Conservation (phyloP, 2,888 invertebrate species). For the Drosophila rellima region DNA sequence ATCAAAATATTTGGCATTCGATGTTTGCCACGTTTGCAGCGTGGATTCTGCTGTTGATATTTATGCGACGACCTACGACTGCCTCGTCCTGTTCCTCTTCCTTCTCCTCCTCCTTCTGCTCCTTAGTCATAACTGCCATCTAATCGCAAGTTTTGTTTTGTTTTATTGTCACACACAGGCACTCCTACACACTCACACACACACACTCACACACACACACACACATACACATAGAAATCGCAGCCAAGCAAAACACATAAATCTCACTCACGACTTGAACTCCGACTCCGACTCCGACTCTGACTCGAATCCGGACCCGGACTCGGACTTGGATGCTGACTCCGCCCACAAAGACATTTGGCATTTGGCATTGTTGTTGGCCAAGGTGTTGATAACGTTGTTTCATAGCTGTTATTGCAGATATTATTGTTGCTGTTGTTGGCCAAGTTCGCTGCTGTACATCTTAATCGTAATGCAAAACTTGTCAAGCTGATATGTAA, state of each 20-base stretch:
- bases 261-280: constrained; percentile 77
- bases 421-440: constrained; percentile 13
- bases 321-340: constrained; percentile 34
- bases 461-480: constrained; percentile 82
- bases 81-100: constrained; percentile 12
- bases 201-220: constrained; percentile 11
- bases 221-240: constrained; percentile 61
- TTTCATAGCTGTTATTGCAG: constrained; percentile 44
- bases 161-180: constrained; percentile 74
- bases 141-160: constrained; percentile 80
- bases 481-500: constrained; percentile 80
- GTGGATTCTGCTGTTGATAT: constrained; percentile 44
- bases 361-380: constrained; percentile 37
- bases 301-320: too few relatives aligned
- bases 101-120: constrained; percentile 13
- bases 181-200: constrained; percentile 7
- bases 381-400: constrained; percentile 79
- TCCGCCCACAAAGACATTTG: too few relatives aligned
- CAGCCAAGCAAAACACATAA: constrained; percentile 81
- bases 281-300: constrained; percentile 30
- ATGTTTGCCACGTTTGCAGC: constrained; percentile 74
- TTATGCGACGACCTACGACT: constrained; percentile 46
- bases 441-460: constrained; percentile 60
- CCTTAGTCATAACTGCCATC: constrained; percentile 71
- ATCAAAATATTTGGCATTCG: constrained; percentile 83